Evolutionary conservation across 1,140 invertebrate species (phyloP), one percentile per base, ranked within the genome.

Genomic region (Caenorhabditis brenneri): DNA sequence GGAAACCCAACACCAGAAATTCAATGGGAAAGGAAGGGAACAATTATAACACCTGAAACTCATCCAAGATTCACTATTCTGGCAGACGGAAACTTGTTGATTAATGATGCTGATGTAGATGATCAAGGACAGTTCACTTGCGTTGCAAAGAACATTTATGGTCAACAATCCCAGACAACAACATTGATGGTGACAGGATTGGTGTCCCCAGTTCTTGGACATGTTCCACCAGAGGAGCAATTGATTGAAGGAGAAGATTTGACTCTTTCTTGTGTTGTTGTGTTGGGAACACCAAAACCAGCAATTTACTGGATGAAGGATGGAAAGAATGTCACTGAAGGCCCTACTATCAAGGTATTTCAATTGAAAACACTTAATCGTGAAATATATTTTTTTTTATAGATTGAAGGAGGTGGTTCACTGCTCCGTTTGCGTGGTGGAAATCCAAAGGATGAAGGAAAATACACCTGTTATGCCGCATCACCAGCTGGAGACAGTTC

Each of bases 401-500:
- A 91, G 88, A 83, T 90, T 19, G 84, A 88, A 53, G 80, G 81
- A 22, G 89, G 87, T 24, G 89, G 89, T 9, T 84, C 88, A 1
- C 36, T 79, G 39, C 83, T 90, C n/a, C 22, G 91, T 6, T 49
- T 90, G 12, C 60, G 82, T 15, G 65, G 83, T 33, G 90, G 88
- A 51, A 81, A 79, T 53, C 85, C 85, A 16, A 65, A 81, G 16
- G 89, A 92, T 82, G 90, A 91, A 79, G 92, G 92, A 36, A 89
- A 91, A 6, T 93, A 92, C 84, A 88, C 90, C 0, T 93, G 92
- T 88, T 78, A 88, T 10, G 92, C 92, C 0, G 87, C 86, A 31
- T 92, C 92, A 87, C 88, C 91, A 29, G 92, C 91, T 22, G 92
- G 92, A 10, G 92, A 91, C 83, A 90, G 92, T 7, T 91, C 91